Base-by-base conservation (phyloP, 2,797 vertebrate genomes). In the Rhinogobio ventralis region DNA sequence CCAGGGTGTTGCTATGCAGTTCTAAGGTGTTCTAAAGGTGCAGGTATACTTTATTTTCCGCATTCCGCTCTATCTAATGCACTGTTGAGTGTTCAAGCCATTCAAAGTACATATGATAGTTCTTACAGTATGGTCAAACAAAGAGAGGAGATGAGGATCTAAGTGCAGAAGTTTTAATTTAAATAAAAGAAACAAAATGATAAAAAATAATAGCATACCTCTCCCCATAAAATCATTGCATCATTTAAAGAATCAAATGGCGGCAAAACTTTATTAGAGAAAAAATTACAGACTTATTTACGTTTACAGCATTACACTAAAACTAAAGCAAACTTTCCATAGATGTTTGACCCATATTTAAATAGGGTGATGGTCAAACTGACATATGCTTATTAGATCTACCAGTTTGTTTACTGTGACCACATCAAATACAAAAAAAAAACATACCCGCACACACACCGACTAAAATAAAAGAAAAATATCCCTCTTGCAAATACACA, bases 261-360 rank as follows among this genome's bases (percentile, higher is more conserved):
- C 9, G 7, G 14, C 45, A 72, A 51, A 33, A 30, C 0, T 20
- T 7, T 49, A 30, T 30, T 19, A 30, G 39, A 71, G 11, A 69
- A 45, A 69, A 42, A 49, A 72, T 4, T 10, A 51, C 28, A 30
- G 3, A 51, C 25, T 25, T 73, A 30, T 30, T 51, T 51, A 30
- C 11, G 28, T 2, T 53, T 33, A 74, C 2, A 28, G 8, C 1
- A 33, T 30, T 66, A 79, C 82, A 69, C 25, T 60, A 71, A 85
- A 83, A 86, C 79, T 33, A 57, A 53, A 42, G 55, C 71, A 83
- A 60, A 79, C 19, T 64, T 57, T 71, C 53, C 53, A 83, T 67
- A 23, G 1, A 55, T n/a, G 30, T 79, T 75, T 85, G 72, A 87
- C 42, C 74, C 53, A 68, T 79, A 82, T 85, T 85, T 75, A 85